Base-by-base conservation (phyloP, 2,888 invertebrate genomes). In the Apodemia zela region DNA sequence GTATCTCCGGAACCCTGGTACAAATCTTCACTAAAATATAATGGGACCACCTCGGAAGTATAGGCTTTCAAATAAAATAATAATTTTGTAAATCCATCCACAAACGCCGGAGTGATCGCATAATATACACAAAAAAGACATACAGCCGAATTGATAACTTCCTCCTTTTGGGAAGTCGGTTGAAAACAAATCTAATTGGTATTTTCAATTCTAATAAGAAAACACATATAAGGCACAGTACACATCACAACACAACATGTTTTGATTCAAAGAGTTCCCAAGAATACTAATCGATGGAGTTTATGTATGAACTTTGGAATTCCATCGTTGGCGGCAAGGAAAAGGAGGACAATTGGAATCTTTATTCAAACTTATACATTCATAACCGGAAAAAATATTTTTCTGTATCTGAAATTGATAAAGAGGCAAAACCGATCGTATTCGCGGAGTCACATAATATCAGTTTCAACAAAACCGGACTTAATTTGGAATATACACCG, bases 351-450 rank as follows among this genome's bases (percentile, higher is more conserved):
- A 72, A 72, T 58, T 90, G 89, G 88, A 81, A 81, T 60, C 93
- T 93, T 67, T 65, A 88, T 18, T 85, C 92, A n/a, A 85, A 78
- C 59, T 78, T 93, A 61, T 94, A 93, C 77, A 78, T 92, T 66
- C 92, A 93, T 72, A 85, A 84, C 58, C 88, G 80, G 60, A 94
- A 94, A 82, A 95, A 95, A 81, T 93, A 91, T 71, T 86, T 95
- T 72, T 94, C 95, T 15, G 93, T 95, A 71, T 95, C 95, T 51
- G 94, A 94, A 73, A 76, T 92, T 61, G 95, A 96, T 76, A 89
- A 87, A 69, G 93, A 94, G 72, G 94, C 91, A 68, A 79, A 79
- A 42, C 93, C 95, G 0, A 90, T 94, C 65, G 94, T 94, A 68
- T 94, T 93, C 74, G 82, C 88, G 57, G 92, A 93, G 74, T 83